Evolutionary conservation across 2,797 vertebrate genomes (phyloP), one percentile per base, ranked within the genome.

Genomic region (Chloroceryle amazona): DNA sequence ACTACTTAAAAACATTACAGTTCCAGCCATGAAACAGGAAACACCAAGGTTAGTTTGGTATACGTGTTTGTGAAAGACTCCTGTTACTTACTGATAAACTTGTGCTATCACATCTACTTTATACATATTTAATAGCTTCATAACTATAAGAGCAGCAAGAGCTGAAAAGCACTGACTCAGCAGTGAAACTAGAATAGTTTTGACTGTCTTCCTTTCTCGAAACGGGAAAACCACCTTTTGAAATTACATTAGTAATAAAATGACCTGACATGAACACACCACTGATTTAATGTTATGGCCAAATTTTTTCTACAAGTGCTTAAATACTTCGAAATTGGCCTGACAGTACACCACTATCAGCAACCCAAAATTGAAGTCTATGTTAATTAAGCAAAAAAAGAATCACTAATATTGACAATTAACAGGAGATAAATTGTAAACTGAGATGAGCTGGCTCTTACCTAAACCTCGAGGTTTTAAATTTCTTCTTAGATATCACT

Each of bases 391-490:
- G 7, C 17, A 28, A 66, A 19, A 67, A 92, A 95, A 70, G 29
- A 55, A 89, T 6, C 6, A 72, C 14, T n/a, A 25, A 7, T 46
- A 35, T 11, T 81, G 44, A 61, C 26, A 67, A 52, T 29, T 81
- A 90, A 55, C 28, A 47, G 4, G 22, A 94, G 21, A 51, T 19
- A 94, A 96, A 96, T 9, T 57, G 39, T 58, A 42, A 19, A 31
- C 16, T 39, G 44, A 86, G 55, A 95, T 44, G 76, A 93, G 82
- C 31, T 76, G 62, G 37, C 46, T 93, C 94, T 93, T 98, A 99
- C 99, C 99, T 99, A 98, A 99, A 99, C 95, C 99, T 98, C 60
- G 99, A 99, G 90, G 99, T 99, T 98, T 99, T 99, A 95, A 98
- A 99, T 97, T 99, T 99, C 97, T 99, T 99, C 98, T 99, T 99